Evolutionary conservation across 2,797 vertebrate genomes (phyloP), one percentile per base, ranked within the genome.

Genomic region (Enteromius argenteus): DNA sequence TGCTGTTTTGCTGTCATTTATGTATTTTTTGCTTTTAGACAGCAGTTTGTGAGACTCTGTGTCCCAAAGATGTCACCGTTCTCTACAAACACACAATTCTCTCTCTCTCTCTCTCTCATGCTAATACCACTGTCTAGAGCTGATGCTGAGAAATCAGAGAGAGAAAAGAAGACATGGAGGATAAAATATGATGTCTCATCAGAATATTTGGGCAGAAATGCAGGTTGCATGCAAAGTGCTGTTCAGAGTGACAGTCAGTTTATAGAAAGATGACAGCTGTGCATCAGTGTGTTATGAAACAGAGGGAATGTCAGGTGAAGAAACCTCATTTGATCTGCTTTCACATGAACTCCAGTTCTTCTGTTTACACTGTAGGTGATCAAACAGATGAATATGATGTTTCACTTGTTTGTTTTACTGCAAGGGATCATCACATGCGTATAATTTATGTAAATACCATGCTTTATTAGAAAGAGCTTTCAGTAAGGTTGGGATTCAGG

Each of bases 271-370:
- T 72, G 64, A 71, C 80, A 79, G 68, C 23, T 80, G 39, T 81
- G n/a, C 46, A 60, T 85, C 44, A 79, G 84, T 81, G 49, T 86
- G 73, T 91, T 89, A 15, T 51, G 83, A 87, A 89, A 89, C 84
- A 53, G 60, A 85, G 67, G 88, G 80, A 86, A 64, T 49, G 30
- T 67, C 5, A 51, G 84, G 21, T 42, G 42, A 53, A 30, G 46
- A 11, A 51, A 51, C 51, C 15, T 76, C 30, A 62, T 68, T 11
- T 17, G 46, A 80, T 49, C 44, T 64, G 44, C 44, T 68, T 21
- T 80, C 8, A 51, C 17, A 21, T 51, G 27, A 73, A 46, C 42
- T 46, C 39, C 15, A 32, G 23, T 32, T 78, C 39, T 78, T 66
- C 9, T 14, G 37, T 78, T 19, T 64, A 30, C 23, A 27, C 74